Conservation (phyloP, 2,113 vertebrate genomes). For the Ancistrus triradiatus region DNA sequence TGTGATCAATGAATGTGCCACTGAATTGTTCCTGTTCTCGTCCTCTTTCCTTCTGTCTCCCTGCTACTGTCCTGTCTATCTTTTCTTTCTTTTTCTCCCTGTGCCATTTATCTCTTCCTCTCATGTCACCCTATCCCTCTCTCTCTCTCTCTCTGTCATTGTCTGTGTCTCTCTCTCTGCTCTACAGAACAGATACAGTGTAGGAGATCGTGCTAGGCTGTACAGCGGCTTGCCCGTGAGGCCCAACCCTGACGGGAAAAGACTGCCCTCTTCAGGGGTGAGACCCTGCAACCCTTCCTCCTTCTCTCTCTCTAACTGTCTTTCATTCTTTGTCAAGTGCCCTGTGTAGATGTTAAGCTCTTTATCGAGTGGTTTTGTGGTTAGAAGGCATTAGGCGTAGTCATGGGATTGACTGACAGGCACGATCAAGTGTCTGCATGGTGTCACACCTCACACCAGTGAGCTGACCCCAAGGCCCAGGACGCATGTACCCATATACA, state of each 20-base stretch:
- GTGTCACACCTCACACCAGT: constrained; percentile 37
- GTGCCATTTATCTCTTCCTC: constrained; percentile 3
- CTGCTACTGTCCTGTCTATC: background rate
- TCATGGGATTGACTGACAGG: constrained; percentile 39
- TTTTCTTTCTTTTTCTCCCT: background rate
- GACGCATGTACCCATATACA: no score
- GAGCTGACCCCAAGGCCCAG: no score
- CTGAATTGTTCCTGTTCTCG: constrained; percentile 39
- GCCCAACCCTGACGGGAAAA: constrained; percentile 74
- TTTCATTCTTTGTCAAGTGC: constrained; percentile 5
- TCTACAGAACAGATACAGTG: constrained; percentile 70
- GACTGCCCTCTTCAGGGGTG: constrained; percentile 79
- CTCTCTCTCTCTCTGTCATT: constrained; percentile 24
- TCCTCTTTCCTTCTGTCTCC: constrained; percentile 12
- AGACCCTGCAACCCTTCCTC: constrained; percentile 43
- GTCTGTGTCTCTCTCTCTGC: constrained; percentile 31
- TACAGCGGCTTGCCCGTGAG: constrained; percentile 74
- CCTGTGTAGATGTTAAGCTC: background rate
- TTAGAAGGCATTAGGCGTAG: constrained; percentile 18
- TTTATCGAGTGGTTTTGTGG: constrained; percentile 30
- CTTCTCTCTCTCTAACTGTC: constrained; percentile 2
- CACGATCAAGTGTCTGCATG: constrained; percentile 4
- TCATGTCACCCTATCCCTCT: constrained; percentile 27
- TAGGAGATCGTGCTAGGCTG: constrained; percentile 70
- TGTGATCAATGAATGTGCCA: constrained; percentile 15